Base-by-base conservation (phyloP, 2,888 invertebrate genomes). In the Caradrina kadenii region DNA sequence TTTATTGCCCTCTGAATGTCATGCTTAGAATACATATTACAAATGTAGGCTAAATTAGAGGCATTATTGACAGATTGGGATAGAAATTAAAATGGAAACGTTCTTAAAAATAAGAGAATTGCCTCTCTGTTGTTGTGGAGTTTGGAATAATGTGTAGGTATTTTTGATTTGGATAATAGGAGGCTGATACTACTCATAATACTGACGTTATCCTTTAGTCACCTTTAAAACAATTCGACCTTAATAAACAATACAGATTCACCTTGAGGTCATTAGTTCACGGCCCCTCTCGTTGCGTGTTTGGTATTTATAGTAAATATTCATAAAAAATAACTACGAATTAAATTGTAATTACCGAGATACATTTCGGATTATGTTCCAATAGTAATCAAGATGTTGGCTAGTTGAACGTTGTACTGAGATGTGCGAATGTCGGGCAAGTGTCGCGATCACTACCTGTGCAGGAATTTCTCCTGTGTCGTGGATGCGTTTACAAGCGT, bases 261-360 rank as follows among this genome's bases (percentile, higher is more conserved):
- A 79, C 68, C 55, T 74, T 26, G 62, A 60, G 80, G 62, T 74
- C 75, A 59, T 11, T n/a, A 45, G 76, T 42, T 76, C 80, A 79
- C 49, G 80, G 69, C 19, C 21, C 54, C 21, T 17, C n/a, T 50
- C 26, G 17, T 58, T 26, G 76, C 68, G 50, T 68, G 61, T 42
- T 35, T 50, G 56, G 42, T 74, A 79, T 60, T 74, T 63, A 79
- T 52, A 31, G 54, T 66, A 73, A 75, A 75, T 75, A 75, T 75
- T 80, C 61, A 69, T 50, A 79, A 74, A 79, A 67, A 73, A 74
- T 59, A 58, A 69, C 69, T 31, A 13, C 13, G 21, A 68, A 75
- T 76, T 80, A 69, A 49, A 76, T 50, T 17, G 63, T 63, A 69
- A 76, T 76, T 67, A 67, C 67, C 54, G 60, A 63, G 54, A 63